Evolutionary conservation across 2,113 vertebrate genomes (phyloP).

Genomic region (Fulmarus glacialis): DNA sequence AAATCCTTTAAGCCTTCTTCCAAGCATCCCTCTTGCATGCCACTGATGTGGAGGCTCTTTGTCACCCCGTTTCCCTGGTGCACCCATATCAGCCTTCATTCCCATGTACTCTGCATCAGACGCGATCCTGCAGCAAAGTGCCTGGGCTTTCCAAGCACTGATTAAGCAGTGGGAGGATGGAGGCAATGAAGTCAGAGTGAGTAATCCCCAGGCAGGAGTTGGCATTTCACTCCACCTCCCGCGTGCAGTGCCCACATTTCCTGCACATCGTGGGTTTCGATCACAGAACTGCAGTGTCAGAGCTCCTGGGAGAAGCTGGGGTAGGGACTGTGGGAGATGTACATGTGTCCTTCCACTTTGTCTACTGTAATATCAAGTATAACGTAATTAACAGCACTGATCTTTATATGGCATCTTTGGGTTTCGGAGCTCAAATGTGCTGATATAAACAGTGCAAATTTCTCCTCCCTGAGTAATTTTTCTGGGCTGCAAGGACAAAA

Average conservation of each 20-base stretch:
- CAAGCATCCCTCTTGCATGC: background rate
- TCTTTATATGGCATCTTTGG: background rate
- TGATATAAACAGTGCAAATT: background rate
- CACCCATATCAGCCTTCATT: background rate
- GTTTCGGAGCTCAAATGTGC: background rate
- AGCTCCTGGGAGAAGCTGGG: background rate
- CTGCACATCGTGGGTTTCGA: background rate
- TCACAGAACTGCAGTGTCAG: background rate
- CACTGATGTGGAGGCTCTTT: background rate
- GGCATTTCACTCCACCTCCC: constrained; percentile 42
- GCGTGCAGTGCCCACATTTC: constrained; percentile 36
- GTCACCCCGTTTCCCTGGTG: background rate
- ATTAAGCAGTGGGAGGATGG: constrained; percentile 44
- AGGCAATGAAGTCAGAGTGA: constrained; percentile 56
- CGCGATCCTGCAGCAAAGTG: background rate
- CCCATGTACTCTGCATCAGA: background rate
- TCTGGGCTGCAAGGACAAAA: background rate
- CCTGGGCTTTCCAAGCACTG: background rate
- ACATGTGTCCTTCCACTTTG: background rate
- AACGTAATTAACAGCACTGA: background rate
- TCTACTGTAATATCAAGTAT: background rate
- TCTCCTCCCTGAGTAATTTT: background rate
- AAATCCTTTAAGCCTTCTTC: background rate
- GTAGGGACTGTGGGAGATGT: background rate
- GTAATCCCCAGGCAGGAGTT: constrained; percentile 36